Percentiles rank a stretch among this genome's conserved stretches.
phyloP scores from a whole-genome alignment of 2,797 vertebrate species.

The Epinephelus awoara region DNA sequence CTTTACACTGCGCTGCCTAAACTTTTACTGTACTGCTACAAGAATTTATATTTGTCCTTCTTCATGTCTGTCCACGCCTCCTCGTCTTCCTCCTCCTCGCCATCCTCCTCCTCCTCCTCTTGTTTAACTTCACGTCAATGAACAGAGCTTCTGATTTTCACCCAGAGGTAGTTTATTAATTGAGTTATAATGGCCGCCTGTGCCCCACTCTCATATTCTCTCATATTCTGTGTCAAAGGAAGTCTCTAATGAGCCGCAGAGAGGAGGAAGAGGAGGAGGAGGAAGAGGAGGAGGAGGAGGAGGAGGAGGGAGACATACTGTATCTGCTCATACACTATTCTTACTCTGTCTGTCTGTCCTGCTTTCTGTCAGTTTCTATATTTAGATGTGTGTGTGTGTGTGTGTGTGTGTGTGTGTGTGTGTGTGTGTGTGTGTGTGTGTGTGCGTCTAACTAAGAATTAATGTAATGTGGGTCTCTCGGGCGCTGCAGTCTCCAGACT shows the following conservation, averaged over 20 bases:
- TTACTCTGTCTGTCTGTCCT: neutral
- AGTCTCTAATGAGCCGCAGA: slow-evolving; percentile 81
- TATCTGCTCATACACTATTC: slow-evolving; percentile 30
- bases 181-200: slow-evolving; percentile 58
- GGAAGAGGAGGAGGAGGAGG: too few relatives aligned
- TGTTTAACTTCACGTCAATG: slow-evolving; percentile 23
- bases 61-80: neutral
- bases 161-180: slow-evolving; percentile 68
- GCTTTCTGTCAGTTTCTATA: slow-evolving; percentile 9
- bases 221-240: slow-evolving; percentile 82
- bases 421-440: slow-evolving; percentile 27
- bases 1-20: neutral
- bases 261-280: neutral
- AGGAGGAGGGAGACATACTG: neutral
- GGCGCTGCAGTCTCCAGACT: slow-evolving; percentile 34
- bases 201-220: slow-evolving; percentile 79
- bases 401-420: slow-evolving; percentile 19
- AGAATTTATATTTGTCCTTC: neutral
- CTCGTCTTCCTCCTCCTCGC: neutral
- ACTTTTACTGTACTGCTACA: neutral
- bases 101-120: neutral
- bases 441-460: slow-evolving; percentile 37
- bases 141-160: slow-evolving; percentile 24
- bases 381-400: slow-evolving; percentile 31
- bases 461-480: slow-evolving; percentile 33